Conservation (phyloP, 2,113 vertebrate genomes). For the Lagopus leucura region DNA sequence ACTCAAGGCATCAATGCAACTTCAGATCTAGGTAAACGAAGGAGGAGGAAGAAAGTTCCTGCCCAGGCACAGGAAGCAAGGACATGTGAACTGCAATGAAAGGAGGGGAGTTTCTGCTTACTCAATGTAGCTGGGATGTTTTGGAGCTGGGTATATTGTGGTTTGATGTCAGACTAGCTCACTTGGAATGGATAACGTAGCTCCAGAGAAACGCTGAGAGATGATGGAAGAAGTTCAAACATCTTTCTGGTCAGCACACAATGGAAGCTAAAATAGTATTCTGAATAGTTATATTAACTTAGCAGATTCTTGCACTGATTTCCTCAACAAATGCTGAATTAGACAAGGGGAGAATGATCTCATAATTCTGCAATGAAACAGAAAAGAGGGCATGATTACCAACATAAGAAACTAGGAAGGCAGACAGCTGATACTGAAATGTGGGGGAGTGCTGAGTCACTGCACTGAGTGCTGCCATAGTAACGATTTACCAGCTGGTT, state of each 20-base stretch:
- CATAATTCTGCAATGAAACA: background rate
- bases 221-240: background rate
- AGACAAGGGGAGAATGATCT: background rate
- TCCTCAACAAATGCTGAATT: background rate
- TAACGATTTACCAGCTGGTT: constrained; percentile 48
- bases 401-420: background rate
- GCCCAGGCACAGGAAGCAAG: background rate
- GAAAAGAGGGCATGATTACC: background rate
- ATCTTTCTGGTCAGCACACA: background rate
- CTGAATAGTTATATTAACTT: background rate
- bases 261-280: background rate
- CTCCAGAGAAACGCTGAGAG: background rate
- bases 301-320: background rate
- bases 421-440: background rate
- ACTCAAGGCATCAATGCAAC: background rate
- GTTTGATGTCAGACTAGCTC: background rate
- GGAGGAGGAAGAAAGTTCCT: background rate
- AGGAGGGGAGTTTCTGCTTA: background rate
- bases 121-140: background rate
- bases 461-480: constrained; percentile 34
- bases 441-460: constrained; percentile 57
- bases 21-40: background rate
- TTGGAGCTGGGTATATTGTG: background rate
- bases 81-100: background rate
- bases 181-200: background rate